Evolutionary conservation across 2,888 invertebrate species (phyloP).

Genomic region (Catocala sponsa): DNA sequence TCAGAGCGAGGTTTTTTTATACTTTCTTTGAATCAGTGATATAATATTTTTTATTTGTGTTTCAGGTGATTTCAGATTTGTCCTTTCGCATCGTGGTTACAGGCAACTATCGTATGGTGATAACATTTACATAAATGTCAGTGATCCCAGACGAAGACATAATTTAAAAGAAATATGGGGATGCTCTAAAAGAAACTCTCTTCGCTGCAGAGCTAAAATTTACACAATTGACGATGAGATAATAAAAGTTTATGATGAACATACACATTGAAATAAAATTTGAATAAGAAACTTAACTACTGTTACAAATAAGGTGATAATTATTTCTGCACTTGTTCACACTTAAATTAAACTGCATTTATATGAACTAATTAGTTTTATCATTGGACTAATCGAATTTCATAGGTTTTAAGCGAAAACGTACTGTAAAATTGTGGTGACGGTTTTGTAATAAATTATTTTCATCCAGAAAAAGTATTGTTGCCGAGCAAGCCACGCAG

Average conservation of each 20-base stretch:
- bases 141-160: slow-evolving; percentile 3
- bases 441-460: too few relatives aligned
- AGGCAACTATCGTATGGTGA: slow-evolving; percentile 4
- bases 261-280: slow-evolving; percentile 19
- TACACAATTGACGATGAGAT: slow-evolving; percentile 13
- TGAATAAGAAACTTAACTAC: background rate
- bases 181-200: slow-evolving; percentile 12
- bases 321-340: too few relatives aligned
- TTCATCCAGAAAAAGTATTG: too few relatives aligned
- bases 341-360: too few relatives aligned
- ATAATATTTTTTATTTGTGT: background rate
- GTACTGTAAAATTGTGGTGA: too few relatives aligned
- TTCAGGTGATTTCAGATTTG: slow-evolving; percentile 16
- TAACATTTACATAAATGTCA: slow-evolving; percentile 19
- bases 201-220: slow-evolving; percentile 19
- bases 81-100: slow-evolving; percentile 6
- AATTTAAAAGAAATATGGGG: slow-evolving; percentile 11
- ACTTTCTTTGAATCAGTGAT: too few relatives aligned
- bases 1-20: too few relatives aligned
- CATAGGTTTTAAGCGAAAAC: too few relatives aligned
- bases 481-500: too few relatives aligned
- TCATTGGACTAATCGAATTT: too few relatives aligned
- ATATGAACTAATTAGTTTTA: too few relatives aligned
- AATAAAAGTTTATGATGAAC: slow-evolving; percentile 12
- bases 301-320: too few relatives aligned